Evolutionary conservation across 2,113 vertebrate species (phyloP), one percentile per base, ranked within the genome.

Genomic region (Protobothrops flavoviridis): DNA sequence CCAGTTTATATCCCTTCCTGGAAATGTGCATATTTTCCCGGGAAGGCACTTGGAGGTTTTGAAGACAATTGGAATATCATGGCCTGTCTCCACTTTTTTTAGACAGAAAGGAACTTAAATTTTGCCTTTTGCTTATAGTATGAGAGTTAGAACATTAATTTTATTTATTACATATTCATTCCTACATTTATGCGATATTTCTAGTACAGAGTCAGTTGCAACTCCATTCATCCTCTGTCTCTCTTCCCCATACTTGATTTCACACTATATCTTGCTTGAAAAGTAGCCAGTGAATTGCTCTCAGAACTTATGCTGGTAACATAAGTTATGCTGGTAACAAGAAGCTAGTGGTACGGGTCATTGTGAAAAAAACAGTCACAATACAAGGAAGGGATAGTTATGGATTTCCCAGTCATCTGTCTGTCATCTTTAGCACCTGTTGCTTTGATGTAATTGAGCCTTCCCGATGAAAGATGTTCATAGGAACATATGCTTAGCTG

Each of bases 381-480:
- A 64, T 43, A 86, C 45, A 93, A 90, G 56, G 33, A 90, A 50
- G 24, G 61, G 39, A 59, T 59, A 48, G 52, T 85, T 85, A 59
- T 89, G 8, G 52, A 87, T 93, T 90, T 93, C 29, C 23, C 89
- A 64, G 92, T 53, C 23, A 56, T 56, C 50, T 33, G 29, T 61
- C 57, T 55, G 23, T 52, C 15, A 93, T 86, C 45, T 86, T 93
- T 64, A 90, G 89, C 74, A 90, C 74, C 92, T 90, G 74, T 87
- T 86, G 74, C 89, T 53, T 86, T 86, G 64, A 59, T 53, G 74
- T 61, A 86, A 93, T 81, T 53, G 45, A 93, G 52, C n/a, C n/a
- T 90, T 86, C 74, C 74, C 90, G 45, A 64, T 93, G 89, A 93
- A 93, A 53, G 92, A 90, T 93, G 74, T 17, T 48, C 55, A 64